Base-by-base conservation (phyloP, 2,113 vertebrate species). In the Silurus glanis region DNA sequence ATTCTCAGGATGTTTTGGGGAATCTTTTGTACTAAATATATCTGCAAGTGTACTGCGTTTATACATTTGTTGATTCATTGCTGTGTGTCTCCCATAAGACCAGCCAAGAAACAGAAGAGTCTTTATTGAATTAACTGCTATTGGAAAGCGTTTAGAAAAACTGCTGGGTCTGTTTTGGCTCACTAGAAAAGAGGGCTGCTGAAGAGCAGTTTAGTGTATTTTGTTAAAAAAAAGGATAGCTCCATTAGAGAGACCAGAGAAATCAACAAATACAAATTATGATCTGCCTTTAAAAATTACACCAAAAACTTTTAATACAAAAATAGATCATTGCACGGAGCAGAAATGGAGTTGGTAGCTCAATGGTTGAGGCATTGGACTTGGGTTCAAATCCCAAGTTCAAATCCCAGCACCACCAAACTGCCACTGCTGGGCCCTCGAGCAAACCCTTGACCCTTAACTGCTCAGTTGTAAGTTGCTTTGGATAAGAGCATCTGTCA, bases 71-170 rank as follows among this genome's bases (percentile, higher is more conserved):
- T 91, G 90, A 87, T 90, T 85, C 86, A 84, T 89, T 86, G 86
- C 89, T 90, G 91, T 89, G 83, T 80, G 88, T 88, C 84, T 84
- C 75, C 84, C 83, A 87, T 86, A 90, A 92, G 90, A 90, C 83
- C 88, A 92, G 87, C 90, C 87, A 88, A 91, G 90, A 87, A 59
- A 87, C 86, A 86, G 87, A 76, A 51, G 21, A 75, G 89, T 87
- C 76, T 89, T 92, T 93, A 94, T 93, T 94, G 90, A 94, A 93
- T 94, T 93, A 93, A 89, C 90, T 91, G 91, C 89, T 89, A 93
- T 92, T 89, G 66, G 90, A 88, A 92, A 91, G 91, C 92, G 93
- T 94, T 94, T 93, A 86, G 88, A 88, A 85, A 87, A 84, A 87
- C 80, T 71, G 83, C 87, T 84, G 90, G 91, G 90, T 91, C 80